A percentile compares a stretch with the other conserved stretches of the same genome.
Conservation (phyloP, 2,888 invertebrate species). For the Cataglyphis albicans region DNA sequence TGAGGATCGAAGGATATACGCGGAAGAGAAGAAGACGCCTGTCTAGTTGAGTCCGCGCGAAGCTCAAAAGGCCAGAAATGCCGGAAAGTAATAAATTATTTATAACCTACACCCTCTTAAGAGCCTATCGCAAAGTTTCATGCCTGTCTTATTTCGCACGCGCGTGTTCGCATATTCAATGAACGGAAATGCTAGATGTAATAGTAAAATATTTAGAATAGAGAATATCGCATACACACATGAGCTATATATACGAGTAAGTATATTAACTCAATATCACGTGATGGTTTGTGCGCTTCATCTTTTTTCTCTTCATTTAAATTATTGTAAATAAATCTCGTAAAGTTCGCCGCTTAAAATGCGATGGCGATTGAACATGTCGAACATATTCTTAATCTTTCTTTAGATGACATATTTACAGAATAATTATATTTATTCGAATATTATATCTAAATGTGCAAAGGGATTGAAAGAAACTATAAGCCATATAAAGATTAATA, state of each 20-base stretch:
- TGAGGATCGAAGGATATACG: conserved; percentile 41
- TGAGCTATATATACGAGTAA: too few species aligned
- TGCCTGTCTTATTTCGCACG: conserved; percentile 22
- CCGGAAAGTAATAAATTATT: conserved; percentile 52
- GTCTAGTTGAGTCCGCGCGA: conserved; percentile 26
- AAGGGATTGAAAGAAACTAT: conserved; percentile 12
- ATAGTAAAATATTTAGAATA: conserved; percentile 24
- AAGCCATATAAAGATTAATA: neutral
- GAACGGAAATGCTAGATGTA: conserved; percentile 24
- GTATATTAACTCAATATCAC: conserved; percentile 18
- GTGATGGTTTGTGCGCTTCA: too few species aligned
- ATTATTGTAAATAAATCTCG: neutral
- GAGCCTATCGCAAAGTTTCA: conserved; percentile 22
- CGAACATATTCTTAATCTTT: neutral
- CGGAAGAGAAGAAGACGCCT: neutral
- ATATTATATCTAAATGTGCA: conserved; percentile 19
- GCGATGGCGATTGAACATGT: neutral
- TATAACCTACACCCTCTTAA: conserved; percentile 32
- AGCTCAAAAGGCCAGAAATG: conserved; percentile 36
- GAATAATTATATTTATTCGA: conserved; percentile 7
- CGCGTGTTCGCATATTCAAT: conserved; percentile 20
- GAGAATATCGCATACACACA: conserved; percentile 1
- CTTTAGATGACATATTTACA: neutral
- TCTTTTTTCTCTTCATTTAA: neutral
- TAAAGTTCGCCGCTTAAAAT: neutral